Evolutionary conservation across 2,888 invertebrate genomes (phyloP).

Genomic region (Cerastoderma edule): DNA sequence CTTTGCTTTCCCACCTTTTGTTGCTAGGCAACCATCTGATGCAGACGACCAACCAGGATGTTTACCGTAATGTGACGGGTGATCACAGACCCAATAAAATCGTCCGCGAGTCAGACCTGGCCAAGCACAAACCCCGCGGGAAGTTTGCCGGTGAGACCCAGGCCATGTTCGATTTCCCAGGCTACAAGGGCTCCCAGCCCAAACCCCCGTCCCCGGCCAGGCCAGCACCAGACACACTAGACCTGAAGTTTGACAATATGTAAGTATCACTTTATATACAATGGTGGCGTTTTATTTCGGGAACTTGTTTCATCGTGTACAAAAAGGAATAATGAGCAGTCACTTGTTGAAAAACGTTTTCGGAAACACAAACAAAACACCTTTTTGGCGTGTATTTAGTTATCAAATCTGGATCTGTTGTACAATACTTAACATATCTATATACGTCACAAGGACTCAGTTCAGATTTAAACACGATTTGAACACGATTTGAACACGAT

Average conservation of each 20-base stretch:
- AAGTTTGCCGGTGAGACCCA: slow-evolving; percentile 76
- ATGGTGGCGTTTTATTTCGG: too few species aligned
- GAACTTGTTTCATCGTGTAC: too few species aligned
- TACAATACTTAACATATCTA: too few species aligned
- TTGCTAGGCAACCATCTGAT: slow-evolving; percentile 74
- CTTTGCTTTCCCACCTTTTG: not conserved
- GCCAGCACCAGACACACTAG: slow-evolving; percentile 78
- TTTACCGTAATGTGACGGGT: slow-evolving; percentile 72
- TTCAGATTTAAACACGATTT: too few species aligned
- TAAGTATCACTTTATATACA: too few species aligned
- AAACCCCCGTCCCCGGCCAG: slow-evolving; percentile 70
- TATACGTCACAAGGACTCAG: too few species aligned
- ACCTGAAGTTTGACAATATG: slow-evolving; percentile 79
- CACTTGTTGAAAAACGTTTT: too few species aligned
- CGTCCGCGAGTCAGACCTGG: slow-evolving; percentile 65
- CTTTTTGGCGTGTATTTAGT: too few species aligned
- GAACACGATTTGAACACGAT: too few species aligned
- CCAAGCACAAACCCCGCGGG: slow-evolving; percentile 64
- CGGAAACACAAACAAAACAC: too few species aligned
- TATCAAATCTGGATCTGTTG: too few species aligned
- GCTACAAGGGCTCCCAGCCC: slow-evolving; percentile 69
- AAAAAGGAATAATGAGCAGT: too few species aligned
- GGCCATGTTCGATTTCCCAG: slow-evolving; percentile 74
- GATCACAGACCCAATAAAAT: slow-evolving; percentile 69
- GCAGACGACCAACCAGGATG: slow-evolving; percentile 75